Conservation (phyloP, 2,797 vertebrate genomes). For the Muraenolepis orangiensis region DNA sequence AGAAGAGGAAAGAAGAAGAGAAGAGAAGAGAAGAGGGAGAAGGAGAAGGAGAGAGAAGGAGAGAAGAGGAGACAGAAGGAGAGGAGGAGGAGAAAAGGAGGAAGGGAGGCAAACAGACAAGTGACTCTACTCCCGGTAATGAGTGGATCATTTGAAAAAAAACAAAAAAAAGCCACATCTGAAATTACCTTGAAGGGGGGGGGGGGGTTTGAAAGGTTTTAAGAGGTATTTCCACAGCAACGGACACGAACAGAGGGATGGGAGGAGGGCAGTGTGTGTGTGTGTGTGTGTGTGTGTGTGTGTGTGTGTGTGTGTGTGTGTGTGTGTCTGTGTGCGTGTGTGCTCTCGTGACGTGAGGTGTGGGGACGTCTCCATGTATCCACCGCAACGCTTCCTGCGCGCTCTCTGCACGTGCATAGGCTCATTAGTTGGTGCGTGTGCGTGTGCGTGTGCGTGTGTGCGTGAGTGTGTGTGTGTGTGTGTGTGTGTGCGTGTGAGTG, state of each 20-base stretch:
- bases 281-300: not conserved
- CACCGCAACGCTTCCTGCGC: not conserved
- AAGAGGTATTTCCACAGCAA: slow-evolving; percentile 46
- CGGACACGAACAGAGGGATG: slow-evolving; percentile 41
- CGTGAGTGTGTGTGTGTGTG: not conserved
- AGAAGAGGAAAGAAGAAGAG: no score
- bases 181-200: slow-evolving; percentile 64
- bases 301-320: not conserved
- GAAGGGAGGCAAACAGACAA: slow-evolving; percentile 60
- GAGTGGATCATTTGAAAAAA: slow-evolving; percentile 71
- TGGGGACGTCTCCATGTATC: not conserved
- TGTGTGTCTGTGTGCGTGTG: slow-evolving; percentile 17
- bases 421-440: not conserved
- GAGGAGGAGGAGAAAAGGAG: slow-evolving; percentile 13
- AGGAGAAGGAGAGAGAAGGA: not conserved
- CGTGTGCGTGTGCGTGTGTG: not conserved
- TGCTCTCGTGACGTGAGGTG: not conserved
- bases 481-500: not conserved
- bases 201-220: slow-evolving; percentile 66
- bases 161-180: slow-evolving; percentile 60
- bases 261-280: not conserved
- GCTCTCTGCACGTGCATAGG: not conserved
- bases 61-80: slow-evolving; percentile 30
- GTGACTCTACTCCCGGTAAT: slow-evolving; percentile 72
- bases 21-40: slow-evolving; percentile 17